Evolutionary conservation across 2,113 vertebrate species (phyloP), one percentile per base, ranked within the genome.

Genomic region (Cryptotis parvus): DNA sequence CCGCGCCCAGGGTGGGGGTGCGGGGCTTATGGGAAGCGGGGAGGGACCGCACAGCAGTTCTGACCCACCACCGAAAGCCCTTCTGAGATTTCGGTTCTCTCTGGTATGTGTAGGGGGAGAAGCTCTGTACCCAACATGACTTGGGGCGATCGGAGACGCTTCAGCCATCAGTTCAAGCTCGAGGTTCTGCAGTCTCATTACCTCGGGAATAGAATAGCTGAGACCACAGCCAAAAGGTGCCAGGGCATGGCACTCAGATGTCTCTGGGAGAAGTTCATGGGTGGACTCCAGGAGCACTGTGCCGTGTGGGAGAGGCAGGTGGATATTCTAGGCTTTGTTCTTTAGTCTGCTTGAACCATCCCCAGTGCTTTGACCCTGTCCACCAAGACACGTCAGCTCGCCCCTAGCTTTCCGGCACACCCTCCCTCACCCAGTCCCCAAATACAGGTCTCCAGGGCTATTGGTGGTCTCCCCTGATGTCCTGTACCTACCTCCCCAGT

Each of bases 71-170:
- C 96, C 84, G 91, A 96, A 93, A 97, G 86, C 90, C 77, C 33
- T 86, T 91, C 94, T 92, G 94, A 92, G 95, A 95, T 95, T 97
- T 97, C 95, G 79, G 97, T 96, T 97, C 80, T 75, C 81, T 94
- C 96, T 97, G 92, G 91, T n/a, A n/a, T n/a, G n/a, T n/a, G n/a
- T n/a, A n/a, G 93, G 49, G 95, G 65, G 90, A 27, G 80, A 58
- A 87, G 91, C 94, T 52, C 12, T 75, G 84, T 49, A 2, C 45
- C 45, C 45, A 49, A 49, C 55, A 70, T 95, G 94, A 97, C 95
- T 97, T n/a, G n/a, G n/a, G n/a, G n/a, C n/a, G n/a, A n/a, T n/a
- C n/a, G n/a, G n/a, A n/a, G n/a, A n/a, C n/a, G n/a, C n/a, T n/a
- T n/a, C n/a, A n/a, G n/a, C n/a, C n/a, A n/a, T n/a, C n/a, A n/a